Conservation (phyloP, 2,888 invertebrate species). For the Noctua pronuba region DNA sequence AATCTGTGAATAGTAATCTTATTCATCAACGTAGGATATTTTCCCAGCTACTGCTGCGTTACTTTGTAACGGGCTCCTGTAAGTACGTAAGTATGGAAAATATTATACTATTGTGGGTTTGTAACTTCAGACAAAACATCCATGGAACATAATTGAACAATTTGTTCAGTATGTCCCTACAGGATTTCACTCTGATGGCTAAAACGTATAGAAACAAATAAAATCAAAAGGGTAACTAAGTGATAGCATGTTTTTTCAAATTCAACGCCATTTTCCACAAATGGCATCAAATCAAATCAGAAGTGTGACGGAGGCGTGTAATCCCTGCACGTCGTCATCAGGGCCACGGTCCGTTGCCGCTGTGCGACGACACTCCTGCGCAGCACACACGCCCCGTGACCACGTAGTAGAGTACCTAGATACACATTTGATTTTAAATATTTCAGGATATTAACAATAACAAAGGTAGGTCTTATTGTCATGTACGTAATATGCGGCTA, state of each 20-base stretch:
- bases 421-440: too few relatives aligned
- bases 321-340: slow-evolving; percentile 34
- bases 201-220: slow-evolving; percentile 1
- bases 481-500: slow-evolving; percentile 9
- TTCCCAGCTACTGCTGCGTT: slow-evolving; percentile 13
- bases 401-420: not conserved
- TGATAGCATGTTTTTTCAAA: slow-evolving; percentile 5
- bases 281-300: slow-evolving; percentile 17
- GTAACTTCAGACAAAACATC: not conserved
- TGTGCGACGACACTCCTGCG: slow-evolving; percentile 39
- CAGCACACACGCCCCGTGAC: not conserved
- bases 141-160: not conserved
- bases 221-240: not conserved
- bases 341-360: slow-evolving; percentile 17
- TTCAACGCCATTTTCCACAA: slow-evolving; percentile 6
- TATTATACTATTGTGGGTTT: not conserved
- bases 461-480: not conserved
- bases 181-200: not conserved
- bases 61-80: slow-evolving; percentile 19
- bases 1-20: slow-evolving; percentile 34
- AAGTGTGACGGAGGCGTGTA: slow-evolving; percentile 27
- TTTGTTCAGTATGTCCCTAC: too few relatives aligned
- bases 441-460: not conserved
- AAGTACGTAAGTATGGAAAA: slow-evolving; percentile 11
- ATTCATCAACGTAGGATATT: slow-evolving; percentile 27